Evolutionary conservation across 2,797 vertebrate species (phyloP), one percentile per base, ranked within the genome.

Genomic region (Glossophaga mutica): DNA sequence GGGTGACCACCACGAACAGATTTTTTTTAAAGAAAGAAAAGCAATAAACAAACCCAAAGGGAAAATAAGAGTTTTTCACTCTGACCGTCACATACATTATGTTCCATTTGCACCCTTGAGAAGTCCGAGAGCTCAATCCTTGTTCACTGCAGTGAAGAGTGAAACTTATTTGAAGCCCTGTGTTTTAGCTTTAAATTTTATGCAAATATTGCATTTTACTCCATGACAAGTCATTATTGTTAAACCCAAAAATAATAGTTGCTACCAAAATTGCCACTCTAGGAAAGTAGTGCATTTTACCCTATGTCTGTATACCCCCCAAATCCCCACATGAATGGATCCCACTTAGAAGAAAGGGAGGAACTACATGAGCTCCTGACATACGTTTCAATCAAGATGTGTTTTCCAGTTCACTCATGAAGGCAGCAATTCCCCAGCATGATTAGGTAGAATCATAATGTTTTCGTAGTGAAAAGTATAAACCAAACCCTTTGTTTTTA

Each of bases 151-250:
- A 65, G 32, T 46, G 24, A 91, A 83, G 22, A 81, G 9, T 59
- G 42, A 85, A 90, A n/a, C 39, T 73, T 91, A 37, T 7, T 73
- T 59, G 50, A 50, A 91, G 32, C 19, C 55, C 84, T 79, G 5
- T 52, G 29, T 90, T 93, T 59, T 76, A 67, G 48, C 34, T 48
- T 94, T 70, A 87, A 62, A 22, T 85, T 59, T 62, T 76, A 65
- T 68, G n/a, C 32, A 92, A 48, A 59, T 68, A 46, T 3, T 95
- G 16, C 29, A 15, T 73, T 91, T 96, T 73, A 78, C 11, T 77
- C 37, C 29, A 37, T 2, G 16, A 7, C 9, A 32, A 42, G 46
- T 86, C 22, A 21, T 82, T 57, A 12, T 55, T 87, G n/a, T 65
- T 87, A 62, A 74, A 74, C 32, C 9, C 67, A 68, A 92, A 85